Percentiles rank a stretch among this genome's conserved stretches.
phyloP scores from a whole-genome alignment of 2,888 invertebrate genomes.

The Drosophila acutilabella region DNA sequence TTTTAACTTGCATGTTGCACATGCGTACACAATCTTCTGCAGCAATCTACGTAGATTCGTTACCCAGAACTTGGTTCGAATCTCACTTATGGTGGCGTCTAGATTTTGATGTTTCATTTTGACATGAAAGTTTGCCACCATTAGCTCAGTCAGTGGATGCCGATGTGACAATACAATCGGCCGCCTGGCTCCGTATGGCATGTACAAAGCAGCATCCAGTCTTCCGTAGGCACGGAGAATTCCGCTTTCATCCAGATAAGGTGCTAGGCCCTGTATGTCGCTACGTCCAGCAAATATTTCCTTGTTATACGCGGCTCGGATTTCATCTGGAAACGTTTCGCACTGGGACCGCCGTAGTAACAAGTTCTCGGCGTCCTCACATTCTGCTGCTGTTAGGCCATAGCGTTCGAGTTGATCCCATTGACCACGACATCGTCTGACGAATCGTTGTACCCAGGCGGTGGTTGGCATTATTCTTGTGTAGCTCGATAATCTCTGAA shows the following conservation, averaged over 20 bases:
- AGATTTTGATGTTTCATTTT: not conserved
- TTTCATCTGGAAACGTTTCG: not conserved
- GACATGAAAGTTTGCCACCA: not conserved
- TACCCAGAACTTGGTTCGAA: not conserved
- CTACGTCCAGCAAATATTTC: not conserved
- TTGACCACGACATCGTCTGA: too few species aligned
- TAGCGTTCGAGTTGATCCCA: too few species aligned
- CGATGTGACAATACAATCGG: not conserved
- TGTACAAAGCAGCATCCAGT: not conserved
- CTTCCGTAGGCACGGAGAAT: not conserved
- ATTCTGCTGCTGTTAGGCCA: too few species aligned
- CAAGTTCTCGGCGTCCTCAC: not conserved
- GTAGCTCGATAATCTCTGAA: not conserved
- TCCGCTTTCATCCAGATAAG: not conserved
- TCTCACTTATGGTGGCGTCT: constrained; percentile 1
- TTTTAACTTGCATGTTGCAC: not conserved
- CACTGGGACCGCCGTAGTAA: not conserved
- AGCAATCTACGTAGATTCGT: too few species aligned
- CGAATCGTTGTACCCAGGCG: not conserved
- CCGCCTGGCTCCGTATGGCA: not conserved
- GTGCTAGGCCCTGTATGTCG: not conserved
- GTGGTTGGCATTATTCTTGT: not conserved
- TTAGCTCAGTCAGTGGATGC: not conserved
- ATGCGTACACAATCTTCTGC: not conserved
- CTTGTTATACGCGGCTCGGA: not conserved